These are phyloP conservation scores for Ptiloglossa arizonensis DNA, from an alignment of 1,140 invertebrate species.

Conservation along the genomic window DNA sequence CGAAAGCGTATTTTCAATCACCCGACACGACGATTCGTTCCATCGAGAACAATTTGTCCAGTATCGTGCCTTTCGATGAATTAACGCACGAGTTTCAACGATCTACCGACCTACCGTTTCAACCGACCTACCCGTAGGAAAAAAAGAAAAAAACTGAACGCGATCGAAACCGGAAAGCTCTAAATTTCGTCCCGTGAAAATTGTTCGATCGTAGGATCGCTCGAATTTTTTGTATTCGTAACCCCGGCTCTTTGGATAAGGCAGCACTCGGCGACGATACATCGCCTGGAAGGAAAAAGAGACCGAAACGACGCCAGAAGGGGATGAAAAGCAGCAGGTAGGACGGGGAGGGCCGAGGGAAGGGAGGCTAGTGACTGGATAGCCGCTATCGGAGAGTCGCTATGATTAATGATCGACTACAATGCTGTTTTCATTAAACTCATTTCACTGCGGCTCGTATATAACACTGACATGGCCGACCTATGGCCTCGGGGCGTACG, in stretches of 20 bases:
- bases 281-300: conserved; percentile 72
- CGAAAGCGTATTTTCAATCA: no score
- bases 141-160: no score
- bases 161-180: conserved; percentile 3
- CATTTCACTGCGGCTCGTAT: conserved; percentile 76
- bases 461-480: conserved; percentile 67
- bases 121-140: no score
- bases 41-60: no score
- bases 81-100: no score
- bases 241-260: conserved; percentile 70
- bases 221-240: conserved; percentile 74
- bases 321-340: conserved; percentile 56
- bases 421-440: conserved; percentile 82
- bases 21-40: no score
- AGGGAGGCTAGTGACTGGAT: conserved; percentile 72
- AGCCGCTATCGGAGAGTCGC: conserved; percentile 77
- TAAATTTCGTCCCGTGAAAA: conserved; percentile 35
- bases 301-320: conserved; percentile 51
- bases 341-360: conserved; percentile 30
- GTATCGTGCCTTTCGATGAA: no score
- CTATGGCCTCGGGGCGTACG: conserved; percentile 59
- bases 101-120: no score
- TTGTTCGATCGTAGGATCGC: conserved; percentile 46
- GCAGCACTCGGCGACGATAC: conserved; percentile 74
- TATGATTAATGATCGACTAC: conserved; percentile 81